Conservation (phyloP, 2,113 vertebrate species). For the Tretioscincus oriximinensis region DNA sequence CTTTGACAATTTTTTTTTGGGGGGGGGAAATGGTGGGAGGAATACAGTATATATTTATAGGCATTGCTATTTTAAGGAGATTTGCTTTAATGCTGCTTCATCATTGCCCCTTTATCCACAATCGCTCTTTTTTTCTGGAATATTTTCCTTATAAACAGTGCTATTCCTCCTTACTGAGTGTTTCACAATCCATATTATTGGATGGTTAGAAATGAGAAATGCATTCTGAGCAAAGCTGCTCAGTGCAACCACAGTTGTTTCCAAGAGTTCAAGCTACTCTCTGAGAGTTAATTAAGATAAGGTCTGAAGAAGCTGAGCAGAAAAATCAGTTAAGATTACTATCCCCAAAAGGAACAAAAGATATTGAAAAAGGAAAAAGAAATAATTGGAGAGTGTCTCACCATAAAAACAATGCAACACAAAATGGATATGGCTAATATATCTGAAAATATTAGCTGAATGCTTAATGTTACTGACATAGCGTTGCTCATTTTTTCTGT, state of each 20-base stretch:
- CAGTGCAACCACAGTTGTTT: neutral
- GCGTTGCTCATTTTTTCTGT: conserved; percentile 3
- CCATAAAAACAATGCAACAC: neutral
- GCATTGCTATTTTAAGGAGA: no score
- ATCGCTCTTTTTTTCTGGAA: neutral
- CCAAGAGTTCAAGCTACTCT: neutral
- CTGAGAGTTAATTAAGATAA: conserved; percentile 18
- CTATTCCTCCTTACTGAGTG: neutral
- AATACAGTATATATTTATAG: neutral
- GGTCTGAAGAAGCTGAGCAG: neutral
- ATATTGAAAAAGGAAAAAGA: neutral
- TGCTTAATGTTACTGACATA: neutral
- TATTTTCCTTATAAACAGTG: neutral
- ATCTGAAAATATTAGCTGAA: conserved; percentile 9
- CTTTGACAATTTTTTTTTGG: no score
- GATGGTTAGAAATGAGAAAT: neutral
- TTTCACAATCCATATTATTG: neutral
- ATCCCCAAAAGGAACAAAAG: neutral
- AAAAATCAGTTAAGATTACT: neutral
- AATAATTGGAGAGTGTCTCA: neutral
- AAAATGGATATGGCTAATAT: neutral
- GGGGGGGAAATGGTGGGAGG: neutral
- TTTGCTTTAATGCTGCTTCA: neutral
- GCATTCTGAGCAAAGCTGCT: conserved; percentile 6
- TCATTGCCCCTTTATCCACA: neutral